Base-by-base conservation (phyloP, 1,140 invertebrate genomes). In the Bradysia coprophila region DNA sequence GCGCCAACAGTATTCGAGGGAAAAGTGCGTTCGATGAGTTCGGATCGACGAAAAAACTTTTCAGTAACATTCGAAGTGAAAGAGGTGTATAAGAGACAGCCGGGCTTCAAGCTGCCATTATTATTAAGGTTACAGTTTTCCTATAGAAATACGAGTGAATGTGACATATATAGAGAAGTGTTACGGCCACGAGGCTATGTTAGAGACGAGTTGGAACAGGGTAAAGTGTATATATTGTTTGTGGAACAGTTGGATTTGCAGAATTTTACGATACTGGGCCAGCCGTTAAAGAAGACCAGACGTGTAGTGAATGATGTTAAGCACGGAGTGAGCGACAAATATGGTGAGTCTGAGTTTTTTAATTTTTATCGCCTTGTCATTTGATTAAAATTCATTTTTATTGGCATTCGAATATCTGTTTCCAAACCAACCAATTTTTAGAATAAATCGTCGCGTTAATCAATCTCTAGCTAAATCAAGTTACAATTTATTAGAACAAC, bases 61-160 rank as follows among this genome's bases (percentile, higher is more conserved):
- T 69, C 70, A 36, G 73, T 73, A 43, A 75, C 74, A 13, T 76
- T 77, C 57, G 71, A 75, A 51, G 73, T 78, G 38, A 66, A 68
- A 47, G 62, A 68, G 23, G 68, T 75, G 40, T 71, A 69, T 53
- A 76, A 76, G 53, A 71, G 71, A 49, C 66, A 71, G 46, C 51
- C 61, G 34, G 63, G 65, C 15, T 65, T 65, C 38, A 59, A 60
- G 44, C 57, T 71, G 42, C 57, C 71, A 23, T 47, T 48, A 22
- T 46, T 53, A 13, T 48, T 61, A 5, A 46, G 58, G 3, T 40
- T 60, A 33, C 54, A 59, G 41, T 61, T 61, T 44, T 38, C 51
- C 43, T 45, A 49, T 32, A 61, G 59, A 40, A 50, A 21, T 21
- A 59, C 51, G 49, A 54, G 55, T 42, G 58, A 59, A 24, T 61